Conservation (phyloP, 2,888 invertebrate genomes). For the Zele albiditarsus region DNA sequence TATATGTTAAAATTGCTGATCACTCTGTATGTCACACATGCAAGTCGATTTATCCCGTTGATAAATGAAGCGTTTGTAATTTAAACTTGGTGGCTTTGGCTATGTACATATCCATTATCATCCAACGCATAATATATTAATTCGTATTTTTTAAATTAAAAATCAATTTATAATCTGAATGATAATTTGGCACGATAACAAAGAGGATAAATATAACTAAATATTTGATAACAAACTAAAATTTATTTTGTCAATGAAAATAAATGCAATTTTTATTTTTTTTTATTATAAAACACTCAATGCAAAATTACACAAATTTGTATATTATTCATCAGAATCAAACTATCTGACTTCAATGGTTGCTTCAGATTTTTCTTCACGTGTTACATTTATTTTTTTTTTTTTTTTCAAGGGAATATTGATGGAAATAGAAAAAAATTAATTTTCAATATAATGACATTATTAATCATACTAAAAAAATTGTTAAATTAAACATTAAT, state of each 20-base stretch:
- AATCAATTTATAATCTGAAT: not conserved
- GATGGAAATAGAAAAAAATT: not conserved
- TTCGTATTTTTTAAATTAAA: not conserved
- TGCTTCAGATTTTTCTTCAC: too few species aligned
- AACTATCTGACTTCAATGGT: too few species aligned
- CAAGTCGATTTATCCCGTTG: not conserved
- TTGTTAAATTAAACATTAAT: not conserved
- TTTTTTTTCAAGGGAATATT: not conserved
- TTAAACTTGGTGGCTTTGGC: not conserved
- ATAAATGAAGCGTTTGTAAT: not conserved
- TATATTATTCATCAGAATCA: too few species aligned
- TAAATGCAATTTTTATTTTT: too few species aligned
- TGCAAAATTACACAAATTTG: too few species aligned
- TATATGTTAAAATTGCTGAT: not conserved
- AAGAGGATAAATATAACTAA: too few species aligned
- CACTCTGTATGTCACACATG: not conserved
- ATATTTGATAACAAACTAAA: too few species aligned
- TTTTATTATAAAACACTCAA: too few species aligned
- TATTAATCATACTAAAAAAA: not conserved
- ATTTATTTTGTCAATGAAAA: too few species aligned
- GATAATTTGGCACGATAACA: too few species aligned
- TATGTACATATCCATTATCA: not conserved
- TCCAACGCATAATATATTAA: not conserved
- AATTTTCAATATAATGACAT: not conserved
- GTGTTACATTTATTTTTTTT: too few species aligned